Base-by-base conservation (phyloP, 2,888 invertebrate species). In the Acanthosepion esculentum region DNA sequence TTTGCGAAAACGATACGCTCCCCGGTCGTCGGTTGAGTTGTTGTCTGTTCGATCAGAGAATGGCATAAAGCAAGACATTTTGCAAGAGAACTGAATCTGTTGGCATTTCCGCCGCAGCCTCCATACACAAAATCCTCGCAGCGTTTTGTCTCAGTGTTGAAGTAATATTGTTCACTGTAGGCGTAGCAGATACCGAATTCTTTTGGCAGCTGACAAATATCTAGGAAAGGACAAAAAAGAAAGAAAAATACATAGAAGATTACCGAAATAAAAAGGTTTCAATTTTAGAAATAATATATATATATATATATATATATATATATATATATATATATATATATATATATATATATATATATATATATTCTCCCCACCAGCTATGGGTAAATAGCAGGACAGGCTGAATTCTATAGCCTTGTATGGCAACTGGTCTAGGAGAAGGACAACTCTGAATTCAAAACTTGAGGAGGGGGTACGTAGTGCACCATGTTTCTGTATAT, bases 81-180 rank as follows among this genome's bases (percentile, higher is more conserved):
- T n/a, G 95, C 95, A 94, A 95, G 95, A 15, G 96, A 95, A 55
- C 94, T 95, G 98, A 99, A 99, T 94, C 98, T 98, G 97, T 99
- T 99, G 94, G 98, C 98, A 96, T 98, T 98, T 53, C 99, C 99
- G 59, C 98, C 98, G 97, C 99, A 99, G 94, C 99, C 99, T 59
- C 98, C 98, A 97, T 98, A 99, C 7, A 98, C 97, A 97, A 98
- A 99, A 95, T 98, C 97, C 94, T 98, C 98, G 97, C 99, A 99
- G 59, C 97, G 97, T 48, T 98, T 98, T 0, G 97, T 97, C 0
- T 96, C 96, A 12, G 97, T 97, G 96, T 99, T 98, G 97, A 98
- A 99, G 97, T 98, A 98, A 97, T 98, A 98, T 97, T 94, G 93
- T 95, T 95, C 15, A 92, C 95, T 95, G 94, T 95, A 95, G 55